A percentile compares a stretch with the other conserved stretches of the same genome.
Evolutionary conservation across 2,888 invertebrate genomes (phyloP).

Genomic region (Monoplex corrugatus): DNA sequence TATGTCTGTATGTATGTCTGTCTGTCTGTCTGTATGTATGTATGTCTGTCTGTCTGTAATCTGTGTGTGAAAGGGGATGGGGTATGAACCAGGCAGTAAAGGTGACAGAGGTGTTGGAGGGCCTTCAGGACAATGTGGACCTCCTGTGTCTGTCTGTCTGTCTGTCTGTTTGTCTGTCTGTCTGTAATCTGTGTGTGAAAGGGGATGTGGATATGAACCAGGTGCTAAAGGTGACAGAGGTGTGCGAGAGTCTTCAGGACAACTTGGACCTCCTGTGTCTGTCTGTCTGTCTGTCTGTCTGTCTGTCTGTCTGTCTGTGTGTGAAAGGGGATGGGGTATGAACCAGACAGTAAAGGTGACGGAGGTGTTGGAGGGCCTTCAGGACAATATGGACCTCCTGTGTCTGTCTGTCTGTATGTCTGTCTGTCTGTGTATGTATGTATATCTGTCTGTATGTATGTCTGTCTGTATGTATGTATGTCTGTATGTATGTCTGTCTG

Average conservation of each 20-base stretch:
- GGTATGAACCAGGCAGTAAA: conserved; percentile 68
- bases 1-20: too few relatives aligned
- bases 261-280: conserved; percentile 82
- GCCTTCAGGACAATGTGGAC: conserved; percentile 89
- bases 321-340: conserved; percentile 64
- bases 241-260: not conserved
- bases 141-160: conserved; percentile 87
- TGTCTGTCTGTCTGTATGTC: not conserved
- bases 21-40: too few relatives aligned
- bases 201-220: not conserved
- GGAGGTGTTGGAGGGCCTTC: conserved; percentile 83
- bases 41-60: not conserved
- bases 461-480: not conserved
- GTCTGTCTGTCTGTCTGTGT: not conserved
- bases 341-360: conserved; percentile 70
- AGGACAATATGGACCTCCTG: conserved; percentile 83
- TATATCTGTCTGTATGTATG: not conserved
- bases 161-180: too few relatives aligned
- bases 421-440: too few relatives aligned
- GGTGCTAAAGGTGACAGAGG: not conserved
- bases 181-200: too few relatives aligned
- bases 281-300: too few relatives aligned
- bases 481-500: not conserved
- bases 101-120: conserved; percentile 79
- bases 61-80: conserved; percentile 58